Evolutionary conservation across 1,140 invertebrate genomes (phyloP).

Genomic region (Dinothrombium tinctorium): DNA sequence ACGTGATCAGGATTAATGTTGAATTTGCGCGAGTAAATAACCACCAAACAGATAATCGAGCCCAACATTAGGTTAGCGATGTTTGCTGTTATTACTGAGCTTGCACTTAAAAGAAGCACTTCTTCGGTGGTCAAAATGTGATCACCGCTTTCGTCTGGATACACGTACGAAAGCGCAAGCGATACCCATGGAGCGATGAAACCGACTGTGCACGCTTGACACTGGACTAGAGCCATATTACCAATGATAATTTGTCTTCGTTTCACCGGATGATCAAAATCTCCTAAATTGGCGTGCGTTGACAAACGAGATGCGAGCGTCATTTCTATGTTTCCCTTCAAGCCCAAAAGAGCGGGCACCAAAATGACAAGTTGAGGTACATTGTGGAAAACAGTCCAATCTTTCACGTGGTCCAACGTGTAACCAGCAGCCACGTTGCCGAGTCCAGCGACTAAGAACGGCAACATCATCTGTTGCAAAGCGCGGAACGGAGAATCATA

Average conservation of each 20-base stretch:
- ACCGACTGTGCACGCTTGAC: conserved; percentile 58
- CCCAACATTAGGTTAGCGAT: conserved; percentile 37
- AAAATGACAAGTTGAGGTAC: conserved; percentile 76
- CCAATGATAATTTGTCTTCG: conserved; percentile 49
- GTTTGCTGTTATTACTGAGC: conserved; percentile 65
- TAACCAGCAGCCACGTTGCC: conserved; percentile 28
- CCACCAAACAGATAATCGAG: conserved; percentile 10
- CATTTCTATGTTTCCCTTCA: conserved; percentile 95
- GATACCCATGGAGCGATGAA: conserved; percentile 67
- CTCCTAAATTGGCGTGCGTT: conserved; percentile 55
- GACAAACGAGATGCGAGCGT: conserved; percentile 78
- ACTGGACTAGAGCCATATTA: conserved; percentile 65
- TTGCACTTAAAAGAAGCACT: conserved; percentile 51
- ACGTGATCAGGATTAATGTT: conserved; percentile 45
- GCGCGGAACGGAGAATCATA: neutral
- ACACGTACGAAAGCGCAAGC: conserved; percentile 56
- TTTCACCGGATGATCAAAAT: conserved; percentile 39
- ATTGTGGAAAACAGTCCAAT: conserved; percentile 61
- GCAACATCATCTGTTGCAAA: conserved; percentile 22
- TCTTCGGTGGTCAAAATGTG: conserved; percentile 35
- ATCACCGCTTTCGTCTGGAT: conserved; percentile 32
- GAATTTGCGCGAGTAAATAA: conserved; percentile 8
- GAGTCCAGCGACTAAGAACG: conserved; percentile 27
- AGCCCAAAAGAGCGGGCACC: conserved; percentile 69
- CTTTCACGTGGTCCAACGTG: conserved; percentile 23